Base-by-base conservation (phyloP, 2,113 vertebrate species). In the Phaethornis superciliosus region DNA sequence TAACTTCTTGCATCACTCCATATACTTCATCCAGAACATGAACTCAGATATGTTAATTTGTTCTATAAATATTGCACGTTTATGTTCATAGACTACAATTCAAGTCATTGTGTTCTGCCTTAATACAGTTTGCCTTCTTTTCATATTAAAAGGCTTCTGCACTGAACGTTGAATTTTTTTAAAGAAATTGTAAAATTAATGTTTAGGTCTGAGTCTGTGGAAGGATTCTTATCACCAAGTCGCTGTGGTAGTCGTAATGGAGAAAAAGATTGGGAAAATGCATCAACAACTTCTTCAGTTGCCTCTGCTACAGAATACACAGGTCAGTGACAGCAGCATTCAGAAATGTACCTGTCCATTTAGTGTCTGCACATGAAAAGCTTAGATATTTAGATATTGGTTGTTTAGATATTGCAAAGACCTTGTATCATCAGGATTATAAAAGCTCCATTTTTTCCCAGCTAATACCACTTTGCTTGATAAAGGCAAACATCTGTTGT, bases 191-290 rank as follows among this genome's bases (percentile, higher is more conserved):
- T 83, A 32, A 56, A 69, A 85, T 64, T 79, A 35, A 79, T 42
- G 12, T 96, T 67, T 93, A 99, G 99, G 95, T 99, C 99, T 26
- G 99, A 99, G 88, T 99, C 99, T 62, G 99, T 99, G 70, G 99
- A 99, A 96, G 98, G 98, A 82, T 99, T 99, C 95, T 96, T 99
- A 71, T 99, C 99, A 44, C 99, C 98, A 4, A 98, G 98, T 96
- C 98, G 98, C 12, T 99, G 98, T 68, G 98, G 98, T 51, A 99
- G 99, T 97, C 98, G 98, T 54, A 99, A 99, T 18, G 99, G 99
- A 89, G 99, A 99, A 87, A 99, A 99, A 81, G 99, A 99, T 96
- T 99, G 99, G 99, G 99, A 99, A 87, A 99, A 99, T 4, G 98
- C 98, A 47, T 99, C 99, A 28, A 99, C 99, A 65, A 99, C 99